Conservation (phyloP, 37 sponge, comb jelly and placozoan genomes). For the Tethya wilhelma region DNA sequence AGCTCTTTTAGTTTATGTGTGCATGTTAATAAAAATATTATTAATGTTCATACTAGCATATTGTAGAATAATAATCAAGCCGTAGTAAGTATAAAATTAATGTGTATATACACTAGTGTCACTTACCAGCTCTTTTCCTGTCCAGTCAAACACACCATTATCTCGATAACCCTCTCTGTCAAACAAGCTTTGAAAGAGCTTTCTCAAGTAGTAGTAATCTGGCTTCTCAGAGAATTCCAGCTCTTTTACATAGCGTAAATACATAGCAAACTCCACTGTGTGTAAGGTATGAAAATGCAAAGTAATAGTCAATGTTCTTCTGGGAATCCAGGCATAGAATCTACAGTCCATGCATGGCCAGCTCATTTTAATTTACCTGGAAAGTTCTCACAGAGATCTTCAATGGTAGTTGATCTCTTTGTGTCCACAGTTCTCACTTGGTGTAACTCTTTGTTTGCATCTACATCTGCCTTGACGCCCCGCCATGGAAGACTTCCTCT, state of each 20-base stretch:
- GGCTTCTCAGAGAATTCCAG: conserved; percentile 98
- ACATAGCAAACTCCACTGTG: conserved; percentile 95
- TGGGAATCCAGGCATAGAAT: no score
- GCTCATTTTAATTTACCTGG: conserved; percentile 91
- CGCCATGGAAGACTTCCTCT: conserved; percentile 99
- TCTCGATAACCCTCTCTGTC: conserved; percentile 81
- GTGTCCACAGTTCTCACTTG: conserved; percentile 99
- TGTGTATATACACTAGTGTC: no score
- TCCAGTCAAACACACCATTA: conserved; percentile 97
- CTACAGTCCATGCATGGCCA: no score
- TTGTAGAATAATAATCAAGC: no score
- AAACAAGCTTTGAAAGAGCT: conserved; percentile 89
- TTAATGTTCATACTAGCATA: no score
- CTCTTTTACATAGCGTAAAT: conserved; percentile 91
- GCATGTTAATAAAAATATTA: no score
- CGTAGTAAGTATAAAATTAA: no score
- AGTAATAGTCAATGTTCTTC: no score
- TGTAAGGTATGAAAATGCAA: no score
- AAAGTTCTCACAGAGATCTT: conserved; percentile 90
- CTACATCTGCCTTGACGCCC: conserved; percentile 97
- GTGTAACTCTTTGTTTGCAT: conserved; percentile 94
- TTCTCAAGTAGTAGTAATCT: conserved; percentile 91
- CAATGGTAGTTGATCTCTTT: conserved; percentile 96
- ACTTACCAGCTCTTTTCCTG: conserved; percentile 90
- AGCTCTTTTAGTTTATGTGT: no score